Evolutionary conservation across 2,888 invertebrate species (phyloP).

Genomic region (Microchrysa polita): DNA sequence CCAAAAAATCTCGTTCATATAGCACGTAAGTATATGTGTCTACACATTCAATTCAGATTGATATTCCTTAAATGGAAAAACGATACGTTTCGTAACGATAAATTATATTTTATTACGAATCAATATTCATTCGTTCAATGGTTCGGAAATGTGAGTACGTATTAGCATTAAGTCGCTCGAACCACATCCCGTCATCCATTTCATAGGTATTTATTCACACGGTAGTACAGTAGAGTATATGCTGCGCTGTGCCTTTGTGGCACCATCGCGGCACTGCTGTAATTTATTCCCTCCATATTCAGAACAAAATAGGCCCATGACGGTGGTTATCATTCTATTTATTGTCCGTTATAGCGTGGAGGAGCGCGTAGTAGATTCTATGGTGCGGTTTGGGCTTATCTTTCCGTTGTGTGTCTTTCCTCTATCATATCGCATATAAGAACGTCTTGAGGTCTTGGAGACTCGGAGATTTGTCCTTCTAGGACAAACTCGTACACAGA

Average conservation of each 20-base stretch:
- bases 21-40: no score
- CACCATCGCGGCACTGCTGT: no score
- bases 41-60: no score
- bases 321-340: background rate
- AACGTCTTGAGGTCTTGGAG: background rate
- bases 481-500: no score
- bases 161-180: constrained; percentile 18
- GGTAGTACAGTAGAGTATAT: no score
- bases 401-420: background rate
- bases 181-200: no score
- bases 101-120: constrained; percentile 43
- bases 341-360: background rate
- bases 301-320: background rate
- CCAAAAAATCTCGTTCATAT: no score
- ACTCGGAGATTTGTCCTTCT: no score
- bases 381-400: background rate
- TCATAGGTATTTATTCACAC: no score
- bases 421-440: background rate
- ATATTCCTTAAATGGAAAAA: no score
- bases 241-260: no score
- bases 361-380: no score
- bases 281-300: background rate
- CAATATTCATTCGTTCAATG: constrained; percentile 35
- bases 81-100: constrained; percentile 14
- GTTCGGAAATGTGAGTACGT: constrained; percentile 11